Evolutionary conservation across 1,140 invertebrate species (phyloP).

Genomic region (Adoxophyes honmai): DNA sequence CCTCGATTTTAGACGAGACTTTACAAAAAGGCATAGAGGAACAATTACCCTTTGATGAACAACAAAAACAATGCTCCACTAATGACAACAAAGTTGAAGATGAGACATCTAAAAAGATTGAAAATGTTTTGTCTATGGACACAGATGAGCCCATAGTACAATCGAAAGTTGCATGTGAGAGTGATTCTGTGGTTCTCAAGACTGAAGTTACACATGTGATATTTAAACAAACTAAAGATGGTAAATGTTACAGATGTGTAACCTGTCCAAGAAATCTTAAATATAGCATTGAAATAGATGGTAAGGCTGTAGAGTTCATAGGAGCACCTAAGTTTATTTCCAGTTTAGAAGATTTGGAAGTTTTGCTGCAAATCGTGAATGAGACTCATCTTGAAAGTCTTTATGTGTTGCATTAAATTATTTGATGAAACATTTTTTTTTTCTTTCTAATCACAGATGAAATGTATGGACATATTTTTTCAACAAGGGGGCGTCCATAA

Average conservation of each 20-base stretch:
- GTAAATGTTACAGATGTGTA: slow-evolving; percentile 59
- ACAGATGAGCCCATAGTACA: not conserved
- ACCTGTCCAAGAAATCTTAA: slow-evolving; percentile 67
- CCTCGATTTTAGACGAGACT: slow-evolving; percentile 64
- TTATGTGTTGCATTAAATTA: slow-evolving; percentile 56
- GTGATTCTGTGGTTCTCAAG: slow-evolving; percentile 7
- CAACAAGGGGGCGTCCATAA: too few relatives aligned
- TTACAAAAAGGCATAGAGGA: slow-evolving; percentile 60
- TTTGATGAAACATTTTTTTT: slow-evolving; percentile 18
- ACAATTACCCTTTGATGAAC: slow-evolving; percentile 38
- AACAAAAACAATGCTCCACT: slow-evolving; percentile 11
- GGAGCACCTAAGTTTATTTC: slow-evolving; percentile 72
- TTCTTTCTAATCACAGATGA: not conserved
- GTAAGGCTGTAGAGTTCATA: slow-evolving; percentile 65
- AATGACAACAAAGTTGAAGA: not conserved
- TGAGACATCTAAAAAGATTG: not conserved
- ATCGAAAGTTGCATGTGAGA: not conserved
- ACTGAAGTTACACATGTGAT: slow-evolving; percentile 47
- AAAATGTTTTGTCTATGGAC: not conserved
- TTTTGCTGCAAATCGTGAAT: slow-evolving; percentile 74
- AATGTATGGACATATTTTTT: slow-evolving; percentile 2
- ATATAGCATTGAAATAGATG: slow-evolving; percentile 64
- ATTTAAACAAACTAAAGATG: slow-evolving; percentile 63
- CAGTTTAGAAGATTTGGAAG: slow-evolving; percentile 68
- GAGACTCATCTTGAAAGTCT: slow-evolving; percentile 65